phyloP scores from a whole-genome alignment of 2,113 vertebrate genomes.

The Nibea coibor region DNA sequence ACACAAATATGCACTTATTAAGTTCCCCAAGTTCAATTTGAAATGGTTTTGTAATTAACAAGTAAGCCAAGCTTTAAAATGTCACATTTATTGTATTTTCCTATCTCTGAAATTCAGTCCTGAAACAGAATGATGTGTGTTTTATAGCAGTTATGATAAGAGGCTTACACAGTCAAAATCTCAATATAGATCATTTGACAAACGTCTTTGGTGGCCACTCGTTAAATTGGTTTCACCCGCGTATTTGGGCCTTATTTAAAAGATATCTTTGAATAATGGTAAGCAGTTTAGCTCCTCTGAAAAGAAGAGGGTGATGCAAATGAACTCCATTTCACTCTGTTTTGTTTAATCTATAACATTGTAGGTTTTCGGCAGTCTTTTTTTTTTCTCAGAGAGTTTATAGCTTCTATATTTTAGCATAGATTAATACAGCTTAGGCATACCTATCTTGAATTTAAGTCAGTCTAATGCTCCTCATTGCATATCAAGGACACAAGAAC shows the following conservation, averaged over 20 bases:
- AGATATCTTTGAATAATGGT: constrained; percentile 86
- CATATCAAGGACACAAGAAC: constrained; percentile 81
- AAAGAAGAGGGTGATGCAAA: constrained; percentile 85
- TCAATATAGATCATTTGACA: constrained; percentile 86
- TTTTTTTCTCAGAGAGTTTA: constrained; percentile 72
- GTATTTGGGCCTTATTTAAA: constrained; percentile 86
- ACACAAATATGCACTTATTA: constrained; percentile 82
- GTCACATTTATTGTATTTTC: constrained; percentile 87
- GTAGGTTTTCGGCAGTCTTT: constrained; percentile 72
- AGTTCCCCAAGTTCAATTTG: constrained; percentile 85
- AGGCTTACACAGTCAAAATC: constrained; percentile 87
- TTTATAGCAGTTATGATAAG: constrained; percentile 85
- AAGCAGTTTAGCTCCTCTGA: constrained; percentile 85
- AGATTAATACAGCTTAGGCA: constrained; percentile 79
- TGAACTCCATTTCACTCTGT: constrained; percentile 83
- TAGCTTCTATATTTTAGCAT: constrained; percentile 69
- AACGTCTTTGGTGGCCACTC: constrained; percentile 86
- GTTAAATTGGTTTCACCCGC: constrained; percentile 88
- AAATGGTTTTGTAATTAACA: constrained; percentile 87
- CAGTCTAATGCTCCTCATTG: constrained; percentile 73
- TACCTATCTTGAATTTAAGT: constrained; percentile 76
- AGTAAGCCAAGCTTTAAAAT: constrained; percentile 87
- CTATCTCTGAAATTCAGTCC: constrained; percentile 86
- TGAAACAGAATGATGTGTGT: constrained; percentile 86
- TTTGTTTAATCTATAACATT: constrained; percentile 83